Evolutionary conservation across 1,140 invertebrate species (phyloP).

Genomic region (Camponotus pennsylvanicus): DNA sequence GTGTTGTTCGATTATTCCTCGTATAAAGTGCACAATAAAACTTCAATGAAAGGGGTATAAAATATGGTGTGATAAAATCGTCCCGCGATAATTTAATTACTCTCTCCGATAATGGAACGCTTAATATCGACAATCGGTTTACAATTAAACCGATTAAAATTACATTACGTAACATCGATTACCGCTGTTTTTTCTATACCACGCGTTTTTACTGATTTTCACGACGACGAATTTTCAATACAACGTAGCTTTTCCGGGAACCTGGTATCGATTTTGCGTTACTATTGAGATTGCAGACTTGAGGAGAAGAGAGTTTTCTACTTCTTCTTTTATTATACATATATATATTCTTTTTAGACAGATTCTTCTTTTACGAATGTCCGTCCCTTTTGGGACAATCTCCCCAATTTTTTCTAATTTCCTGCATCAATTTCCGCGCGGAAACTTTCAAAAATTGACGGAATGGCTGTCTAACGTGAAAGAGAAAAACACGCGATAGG

Average conservation of each 20-base stretch:
- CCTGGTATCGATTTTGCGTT: neutral
- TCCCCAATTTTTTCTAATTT: slow-evolving; percentile 18
- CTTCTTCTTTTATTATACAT: neutral
- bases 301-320: neutral
- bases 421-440: slow-evolving; percentile 7
- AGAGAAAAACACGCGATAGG: slow-evolving; percentile 15
- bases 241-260: neutral
- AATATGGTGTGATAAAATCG: slow-evolving; percentile 9
- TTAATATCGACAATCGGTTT: slow-evolving; percentile 27
- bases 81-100: slow-evolving; percentile 8
- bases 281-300: neutral
- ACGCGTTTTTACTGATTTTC: neutral
- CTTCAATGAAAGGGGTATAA: slow-evolving; percentile 7
- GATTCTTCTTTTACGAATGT: slow-evolving; percentile 4
- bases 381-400: slow-evolving; percentile 9
- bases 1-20: neutral
- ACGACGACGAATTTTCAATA: slow-evolving; percentile 36
- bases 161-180: slow-evolving; percentile 17
- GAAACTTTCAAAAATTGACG: slow-evolving; percentile 43
- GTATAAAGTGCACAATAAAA: neutral
- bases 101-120: slow-evolving; percentile 18
- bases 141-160: slow-evolving; percentile 43
- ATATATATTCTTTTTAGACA: neutral
- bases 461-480: neutral
- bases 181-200: neutral